Conservation (phyloP, 2,113 vertebrate species). For the Periophthalmodon schlosseri region DNA sequence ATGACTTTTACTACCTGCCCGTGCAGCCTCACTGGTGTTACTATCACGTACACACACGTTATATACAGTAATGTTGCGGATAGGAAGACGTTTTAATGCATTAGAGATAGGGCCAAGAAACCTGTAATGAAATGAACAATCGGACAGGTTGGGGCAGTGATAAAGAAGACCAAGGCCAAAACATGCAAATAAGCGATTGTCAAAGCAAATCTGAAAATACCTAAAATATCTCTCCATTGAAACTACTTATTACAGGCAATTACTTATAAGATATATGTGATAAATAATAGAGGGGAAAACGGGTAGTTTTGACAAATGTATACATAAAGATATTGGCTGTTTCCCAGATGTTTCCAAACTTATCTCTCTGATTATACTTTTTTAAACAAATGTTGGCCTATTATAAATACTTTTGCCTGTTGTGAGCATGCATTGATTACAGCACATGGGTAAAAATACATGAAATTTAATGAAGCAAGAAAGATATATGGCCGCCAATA, state of each 20-base stretch:
- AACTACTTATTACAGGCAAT: slow-evolving; percentile 50
- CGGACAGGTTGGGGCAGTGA: slow-evolving; percentile 60
- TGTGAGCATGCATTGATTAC: no score
- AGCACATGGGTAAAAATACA: no score
- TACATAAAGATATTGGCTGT: not conserved
- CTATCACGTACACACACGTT: slow-evolving; percentile 3
- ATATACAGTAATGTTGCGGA: slow-evolving; percentile 5
- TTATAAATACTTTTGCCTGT: not conserved
- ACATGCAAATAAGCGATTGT: slow-evolving; percentile 7
- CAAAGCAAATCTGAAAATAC: slow-evolving; percentile 40
- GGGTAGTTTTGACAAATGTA: not conserved
- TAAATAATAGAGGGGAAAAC: not conserved
- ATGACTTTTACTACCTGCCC: slow-evolving; percentile 30
- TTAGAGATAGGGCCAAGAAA: slow-evolving; percentile 12
- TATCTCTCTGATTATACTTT: no score
- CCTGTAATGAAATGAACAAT: slow-evolving; percentile 63
- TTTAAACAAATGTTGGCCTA: not conserved
- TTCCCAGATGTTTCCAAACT: not conserved
- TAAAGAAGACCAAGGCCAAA: slow-evolving; percentile 9
- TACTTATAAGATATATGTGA: slow-evolving; percentile 37
- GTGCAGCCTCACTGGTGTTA: slow-evolving; percentile 5
- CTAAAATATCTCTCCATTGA: slow-evolving; percentile 35
- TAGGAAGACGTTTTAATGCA: slow-evolving; percentile 29
- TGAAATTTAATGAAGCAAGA: no score
- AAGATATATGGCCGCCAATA: no score